phyloP scores from a whole-genome alignment of 2,113 vertebrate species.

The Taxidea taxus region DNA sequence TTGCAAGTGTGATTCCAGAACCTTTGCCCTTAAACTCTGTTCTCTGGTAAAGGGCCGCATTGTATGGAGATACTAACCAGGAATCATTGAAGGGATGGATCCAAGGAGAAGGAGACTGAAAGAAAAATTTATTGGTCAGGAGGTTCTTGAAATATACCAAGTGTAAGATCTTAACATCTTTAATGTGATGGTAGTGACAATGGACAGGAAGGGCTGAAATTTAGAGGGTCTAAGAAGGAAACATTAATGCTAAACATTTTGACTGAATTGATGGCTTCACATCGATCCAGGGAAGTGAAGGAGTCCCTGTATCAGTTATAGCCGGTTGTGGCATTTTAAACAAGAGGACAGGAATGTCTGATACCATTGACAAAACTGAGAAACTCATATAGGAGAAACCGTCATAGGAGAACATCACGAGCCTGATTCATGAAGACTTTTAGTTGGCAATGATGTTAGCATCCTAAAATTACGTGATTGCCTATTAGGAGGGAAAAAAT shows the following conservation, averaged over 20 bases:
- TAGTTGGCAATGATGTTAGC: constrained; percentile 4
- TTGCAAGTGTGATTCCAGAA: not conserved
- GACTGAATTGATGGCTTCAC: not conserved
- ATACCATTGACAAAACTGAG: not conserved
- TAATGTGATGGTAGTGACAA: not conserved
- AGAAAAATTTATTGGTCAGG: not conserved
- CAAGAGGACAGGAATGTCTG: not conserved
- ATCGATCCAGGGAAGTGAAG: constrained; percentile 7
- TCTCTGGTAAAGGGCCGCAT: not conserved
- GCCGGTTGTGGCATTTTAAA: constrained; percentile 13
- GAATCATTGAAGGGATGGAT: not conserved
- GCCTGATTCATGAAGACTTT: not conserved
- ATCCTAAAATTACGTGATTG: not conserved
- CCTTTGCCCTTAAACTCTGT: not conserved
- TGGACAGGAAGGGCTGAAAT: not conserved
- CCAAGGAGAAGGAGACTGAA: not conserved
- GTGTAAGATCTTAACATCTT: not conserved
- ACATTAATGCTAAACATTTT: not conserved
- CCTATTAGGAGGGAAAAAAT: not conserved
- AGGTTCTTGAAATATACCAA: not conserved
- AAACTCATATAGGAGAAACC: not conserved
- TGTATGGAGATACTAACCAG: not conserved
- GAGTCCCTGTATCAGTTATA: not conserved
- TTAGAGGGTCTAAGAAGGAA: not conserved
- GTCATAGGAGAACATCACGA: not conserved